Evolutionary conservation across 2,888 invertebrate genomes (phyloP).

Genomic region (Aspidapion aeneum): DNA sequence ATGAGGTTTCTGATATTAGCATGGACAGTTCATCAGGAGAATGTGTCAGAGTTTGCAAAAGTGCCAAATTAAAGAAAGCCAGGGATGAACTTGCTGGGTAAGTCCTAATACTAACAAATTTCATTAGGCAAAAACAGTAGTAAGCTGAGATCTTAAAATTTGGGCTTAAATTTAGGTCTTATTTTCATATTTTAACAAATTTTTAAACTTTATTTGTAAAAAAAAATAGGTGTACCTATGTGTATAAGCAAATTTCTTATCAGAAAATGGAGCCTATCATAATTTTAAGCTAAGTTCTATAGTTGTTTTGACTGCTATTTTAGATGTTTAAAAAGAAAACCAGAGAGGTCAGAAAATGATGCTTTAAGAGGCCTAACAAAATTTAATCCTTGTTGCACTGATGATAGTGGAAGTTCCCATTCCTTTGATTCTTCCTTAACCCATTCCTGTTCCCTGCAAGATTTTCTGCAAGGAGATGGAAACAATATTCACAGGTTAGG

Average conservation of each 20-base stretch:
- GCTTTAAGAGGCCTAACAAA: background rate
- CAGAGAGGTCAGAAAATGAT: background rate
- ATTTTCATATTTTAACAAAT: no score
- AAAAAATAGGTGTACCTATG: no score
- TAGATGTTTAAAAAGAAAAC: background rate
- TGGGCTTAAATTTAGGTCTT: no score
- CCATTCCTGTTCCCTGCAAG: conserved; percentile 18
- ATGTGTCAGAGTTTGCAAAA: conserved; percentile 22
- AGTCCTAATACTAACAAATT: background rate
- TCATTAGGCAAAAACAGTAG: no score
- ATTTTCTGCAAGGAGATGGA: conserved; percentile 15
- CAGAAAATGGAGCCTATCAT: no score
- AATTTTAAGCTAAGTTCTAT: no score
- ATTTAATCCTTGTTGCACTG: background rate
- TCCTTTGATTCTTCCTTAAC: background rate
- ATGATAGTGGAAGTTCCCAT: background rate
- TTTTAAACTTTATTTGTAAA: no score
- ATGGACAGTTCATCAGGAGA: conserved; percentile 21
- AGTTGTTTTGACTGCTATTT: background rate
- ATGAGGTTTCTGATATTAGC: conserved; percentile 17
- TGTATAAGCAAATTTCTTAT: no score
- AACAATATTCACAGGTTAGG: conserved; percentile 16
- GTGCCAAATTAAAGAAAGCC: conserved; percentile 7
- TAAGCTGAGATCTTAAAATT: no score
- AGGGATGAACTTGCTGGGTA: conserved; percentile 9